Evolutionary conservation across 2,113 vertebrate genomes (phyloP), one percentile per base, ranked within the genome.

Genomic region (Sakesphorus luctuosus): DNA sequence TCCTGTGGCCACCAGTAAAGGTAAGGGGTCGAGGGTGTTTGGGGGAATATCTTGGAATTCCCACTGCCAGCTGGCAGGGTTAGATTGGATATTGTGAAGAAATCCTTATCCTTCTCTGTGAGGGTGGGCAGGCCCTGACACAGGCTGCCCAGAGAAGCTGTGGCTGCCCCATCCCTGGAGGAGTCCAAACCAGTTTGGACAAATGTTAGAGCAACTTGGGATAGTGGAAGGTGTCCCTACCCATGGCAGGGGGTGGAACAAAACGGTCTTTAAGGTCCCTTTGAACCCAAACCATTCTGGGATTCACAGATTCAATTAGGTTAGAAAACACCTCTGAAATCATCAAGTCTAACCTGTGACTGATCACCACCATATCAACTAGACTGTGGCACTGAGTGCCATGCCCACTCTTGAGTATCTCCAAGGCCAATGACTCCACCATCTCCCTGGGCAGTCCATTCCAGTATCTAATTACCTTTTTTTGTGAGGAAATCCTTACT

Each of bases 21-120:
- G 98, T 98, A 96, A 81, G 92, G 36, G 53, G 25, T 26, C 13
- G 13, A 14, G 40, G 24, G 9, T 25, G n/a, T 25, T 4, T 55
- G 18, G 38, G 63, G 25, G 3, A 76, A 23, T 33, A 43, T 18
- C 49, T 36, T 31, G 26, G 49, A 49, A 56, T 43, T 8, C 21
- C 56, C 0, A 0, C 40, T 84, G n/a, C 52, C 40, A 55, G 29
- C 47, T 2, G 35, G 28, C 16, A 38, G 13, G 11, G n/a, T 9
- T 35, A 6, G 9, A 33, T 43, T 25, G 24, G n/a, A 13, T 56
- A 56, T 5, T 49, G 49, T 35, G 18, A 36, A 63, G 3, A 24
- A 90, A 49, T 43, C 47, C 4, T 28, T 63, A 49, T 43, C 47
- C 4, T 28, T 63, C 72, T 40, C 31, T 33, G 40, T 2, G 25